Evolutionary conservation across 2,797 vertebrate species (phyloP).

Genomic region (Intellagama lesueurii): DNA sequence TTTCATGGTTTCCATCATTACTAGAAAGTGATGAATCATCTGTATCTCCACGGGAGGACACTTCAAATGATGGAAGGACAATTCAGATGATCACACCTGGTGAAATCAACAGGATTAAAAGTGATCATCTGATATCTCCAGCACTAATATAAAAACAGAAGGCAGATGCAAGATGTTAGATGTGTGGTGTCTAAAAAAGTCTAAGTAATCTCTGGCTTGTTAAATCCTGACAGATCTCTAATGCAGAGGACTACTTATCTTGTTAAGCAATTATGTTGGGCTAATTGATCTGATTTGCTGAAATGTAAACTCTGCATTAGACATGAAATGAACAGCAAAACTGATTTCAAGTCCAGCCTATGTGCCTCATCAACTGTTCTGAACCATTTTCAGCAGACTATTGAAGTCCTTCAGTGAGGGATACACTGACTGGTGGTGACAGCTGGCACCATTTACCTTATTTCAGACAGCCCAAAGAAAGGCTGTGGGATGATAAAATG

Average conservation of each 20-base stretch:
- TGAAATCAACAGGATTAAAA: not conserved
- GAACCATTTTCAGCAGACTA: not conserved
- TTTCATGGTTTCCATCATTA: not conserved
- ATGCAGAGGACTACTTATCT: constrained; percentile 11
- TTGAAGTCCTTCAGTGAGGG: not conserved
- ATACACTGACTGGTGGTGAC: not conserved
- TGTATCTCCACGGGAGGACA: not conserved
- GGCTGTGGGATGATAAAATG: not conserved
- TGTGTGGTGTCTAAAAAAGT: not conserved
- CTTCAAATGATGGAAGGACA: not conserved
- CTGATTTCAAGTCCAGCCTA: constrained; percentile 4
- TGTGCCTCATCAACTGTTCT: not conserved
- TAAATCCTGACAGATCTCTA: not conserved
- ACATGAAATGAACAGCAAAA: constrained; percentile 19
- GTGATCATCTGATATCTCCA: not conserved
- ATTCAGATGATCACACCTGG: not conserved
- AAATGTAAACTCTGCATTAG: constrained; percentile 11
- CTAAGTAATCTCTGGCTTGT: constrained; percentile 13
- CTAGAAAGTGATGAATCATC: not conserved
- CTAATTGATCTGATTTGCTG: constrained; percentile 36
- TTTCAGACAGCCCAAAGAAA: not conserved
- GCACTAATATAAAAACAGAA: not conserved
- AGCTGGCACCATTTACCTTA: not conserved
- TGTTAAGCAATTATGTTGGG: constrained; percentile 17
- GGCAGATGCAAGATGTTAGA: not conserved